These are phyloP conservation scores for Amblyopsis hoosieri DNA, from an alignment of 2,797 vertebrate species.

Conservation along the genomic window DNA sequence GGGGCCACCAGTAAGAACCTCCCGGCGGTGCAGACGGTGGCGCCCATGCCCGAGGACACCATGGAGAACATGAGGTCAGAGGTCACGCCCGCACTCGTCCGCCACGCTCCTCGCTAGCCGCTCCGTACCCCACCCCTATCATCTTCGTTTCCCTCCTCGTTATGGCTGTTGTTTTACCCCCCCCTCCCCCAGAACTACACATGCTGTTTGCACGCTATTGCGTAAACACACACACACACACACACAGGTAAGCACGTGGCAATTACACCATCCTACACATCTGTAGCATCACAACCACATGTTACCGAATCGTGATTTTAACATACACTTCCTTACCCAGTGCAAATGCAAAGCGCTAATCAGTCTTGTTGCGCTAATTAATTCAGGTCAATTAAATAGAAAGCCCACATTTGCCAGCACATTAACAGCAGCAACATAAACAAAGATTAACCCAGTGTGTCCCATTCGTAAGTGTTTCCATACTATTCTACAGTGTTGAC, in stretches of 20 bases:
- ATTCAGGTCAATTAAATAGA: slow-evolving; percentile 10
- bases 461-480: slow-evolving; percentile 45
- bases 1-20: slow-evolving; percentile 99
- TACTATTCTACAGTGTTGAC: slow-evolving; percentile 27
- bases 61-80: slow-evolving; percentile 97
- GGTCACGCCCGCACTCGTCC: slow-evolving; percentile 13
- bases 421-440: slow-evolving; percentile 31
- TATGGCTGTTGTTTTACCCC: slow-evolving; percentile 38
- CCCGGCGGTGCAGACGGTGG: slow-evolving; percentile 96
- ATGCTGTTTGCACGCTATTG: slow-evolving; percentile 15
- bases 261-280: slow-evolving; percentile 13
- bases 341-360: slow-evolving; percentile 1
- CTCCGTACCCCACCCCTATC: slow-evolving; percentile 22
- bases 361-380: not conserved
- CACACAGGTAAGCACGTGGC: no score
- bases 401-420: slow-evolving; percentile 23
- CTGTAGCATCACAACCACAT: slow-evolving; percentile 34
- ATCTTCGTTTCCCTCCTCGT: slow-evolving; percentile 16
- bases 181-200: slow-evolving; percentile 22
- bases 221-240: slow-evolving; percentile 10
- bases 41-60: slow-evolving; percentile 97
- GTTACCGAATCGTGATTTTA: slow-evolving; percentile 15
- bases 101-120: slow-evolving; percentile 32
- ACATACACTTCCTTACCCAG: not conserved
- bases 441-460: slow-evolving; percentile 39